Percentiles rank a stretch among this genome's conserved stretches.
These are phyloP conservation scores for Scaptodrosophila latifasciaeformis DNA, from an alignment of 2,888 invertebrate species.

Conservation along the genomic window DNA sequence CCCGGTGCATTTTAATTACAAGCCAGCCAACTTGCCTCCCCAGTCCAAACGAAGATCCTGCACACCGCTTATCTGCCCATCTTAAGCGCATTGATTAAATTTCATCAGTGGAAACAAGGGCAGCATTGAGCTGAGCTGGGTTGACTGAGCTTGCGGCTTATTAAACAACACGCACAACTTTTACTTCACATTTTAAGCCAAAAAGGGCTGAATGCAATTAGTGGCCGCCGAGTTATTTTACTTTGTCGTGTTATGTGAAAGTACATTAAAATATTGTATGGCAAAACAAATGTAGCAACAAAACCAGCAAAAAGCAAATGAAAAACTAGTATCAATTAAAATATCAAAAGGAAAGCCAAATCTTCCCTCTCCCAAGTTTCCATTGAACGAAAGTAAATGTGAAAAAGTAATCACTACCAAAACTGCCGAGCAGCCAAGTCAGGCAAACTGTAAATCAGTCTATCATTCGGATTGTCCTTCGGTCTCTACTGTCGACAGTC, in stretches of 20 bases:
- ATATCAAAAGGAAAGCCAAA: constrained; percentile 15
- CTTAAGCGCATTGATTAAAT: constrained; percentile 66
- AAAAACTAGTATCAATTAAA: constrained; percentile 33
- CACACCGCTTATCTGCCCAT: constrained; percentile 3
- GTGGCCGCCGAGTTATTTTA: neutral
- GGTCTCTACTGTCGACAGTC: too few relatives aligned
- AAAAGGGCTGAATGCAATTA: constrained; percentile 8
- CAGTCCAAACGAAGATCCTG: constrained; percentile 6
- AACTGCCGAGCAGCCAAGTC: constrained; percentile 15
- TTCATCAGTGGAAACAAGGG: constrained; percentile 66
- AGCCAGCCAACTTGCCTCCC: constrained; percentile 55
- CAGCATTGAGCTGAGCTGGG: constrained; percentile 23
- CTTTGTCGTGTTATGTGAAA: neutral
- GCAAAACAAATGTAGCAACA: constrained; percentile 20
- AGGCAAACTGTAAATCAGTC: constrained; percentile 18
- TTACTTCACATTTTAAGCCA: constrained; percentile 49
- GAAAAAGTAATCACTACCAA: constrained; percentile 17
- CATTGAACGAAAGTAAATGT: neutral
- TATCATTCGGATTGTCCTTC: constrained; percentile 29
- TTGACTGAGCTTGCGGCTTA: constrained; percentile 42
- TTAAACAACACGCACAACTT: constrained; percentile 46
- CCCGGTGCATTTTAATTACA: constrained; percentile 62
- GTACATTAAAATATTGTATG: constrained; percentile 62
- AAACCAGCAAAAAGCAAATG: constrained; percentile 14
- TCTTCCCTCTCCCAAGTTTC: too few relatives aligned